Evolutionary conservation across 2,113 vertebrate species (phyloP).

Genomic region (Caretta caretta): DNA sequence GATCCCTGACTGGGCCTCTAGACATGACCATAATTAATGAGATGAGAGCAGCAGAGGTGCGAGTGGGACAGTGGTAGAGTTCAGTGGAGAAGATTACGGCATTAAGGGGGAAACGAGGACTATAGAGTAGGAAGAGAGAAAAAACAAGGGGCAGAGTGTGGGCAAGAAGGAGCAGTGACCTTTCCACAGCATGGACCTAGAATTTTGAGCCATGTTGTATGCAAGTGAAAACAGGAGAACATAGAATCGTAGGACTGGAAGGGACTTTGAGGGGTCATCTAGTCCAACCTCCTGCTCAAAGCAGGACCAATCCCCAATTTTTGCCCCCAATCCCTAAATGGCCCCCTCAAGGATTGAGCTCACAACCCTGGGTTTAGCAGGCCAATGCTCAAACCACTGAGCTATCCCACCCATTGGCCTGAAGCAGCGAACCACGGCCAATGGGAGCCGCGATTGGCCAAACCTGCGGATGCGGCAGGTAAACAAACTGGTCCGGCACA

Average conservation of each 20-base stretch:
- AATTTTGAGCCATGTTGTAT: neutral
- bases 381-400: too few species aligned
- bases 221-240: neutral
- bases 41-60: neutral
- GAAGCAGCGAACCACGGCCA: too few species aligned
- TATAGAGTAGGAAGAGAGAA: neutral
- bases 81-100: neutral
- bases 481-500: too few species aligned
- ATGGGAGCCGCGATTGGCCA: too few species aligned
- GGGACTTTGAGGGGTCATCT: too few species aligned
- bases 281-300: too few species aligned
- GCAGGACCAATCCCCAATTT: too few species aligned
- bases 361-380: too few species aligned
- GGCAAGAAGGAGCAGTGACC: neutral
- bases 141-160: neutral
- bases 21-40: neutral
- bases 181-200: neutral
- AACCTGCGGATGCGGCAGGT: too few species aligned
- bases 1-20: neutral
- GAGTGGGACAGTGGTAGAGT: neutral
- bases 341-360: too few species aligned
- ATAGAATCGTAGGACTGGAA: neutral
- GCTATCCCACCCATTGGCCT: too few species aligned
- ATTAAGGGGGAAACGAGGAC: neutral
- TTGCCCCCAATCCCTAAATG: too few species aligned